These are phyloP conservation scores for Proteles cristata DNA, from an alignment of 2,113 vertebrate species.

Conservation along the genomic window DNA sequence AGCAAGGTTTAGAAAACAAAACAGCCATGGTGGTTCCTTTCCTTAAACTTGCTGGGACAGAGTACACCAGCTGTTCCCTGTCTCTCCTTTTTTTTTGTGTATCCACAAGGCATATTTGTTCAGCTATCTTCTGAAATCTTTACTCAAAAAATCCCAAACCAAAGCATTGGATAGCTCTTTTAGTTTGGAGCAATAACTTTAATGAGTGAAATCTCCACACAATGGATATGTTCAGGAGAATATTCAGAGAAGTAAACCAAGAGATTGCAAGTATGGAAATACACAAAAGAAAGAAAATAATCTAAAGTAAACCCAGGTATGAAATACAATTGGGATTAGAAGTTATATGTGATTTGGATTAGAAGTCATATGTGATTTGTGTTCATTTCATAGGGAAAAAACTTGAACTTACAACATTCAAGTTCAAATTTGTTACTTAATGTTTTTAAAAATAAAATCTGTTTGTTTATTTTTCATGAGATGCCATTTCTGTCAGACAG, in stretches of 20 bases:
- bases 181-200: neutral
- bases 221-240: neutral
- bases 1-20: neutral
- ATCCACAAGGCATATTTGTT: neutral
- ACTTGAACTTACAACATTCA: neutral
- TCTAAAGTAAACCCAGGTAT: neutral
- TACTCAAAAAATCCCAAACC: slow-evolving; percentile 26
- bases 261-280: neutral
- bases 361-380: neutral
- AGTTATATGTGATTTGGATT: neutral
- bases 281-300: neutral
- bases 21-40: neutral
- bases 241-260: neutral
- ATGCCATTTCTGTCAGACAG: neutral
- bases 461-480: neutral
- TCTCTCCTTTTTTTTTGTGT: neutral
- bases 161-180: neutral
- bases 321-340: neutral
- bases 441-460: neutral
- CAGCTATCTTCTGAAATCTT: neutral
- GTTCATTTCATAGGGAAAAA: neutral
- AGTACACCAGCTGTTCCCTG: neutral
- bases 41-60: neutral
- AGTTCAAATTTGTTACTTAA: neutral
- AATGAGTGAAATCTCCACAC: neutral